Evolutionary conservation across 1,140 invertebrate genomes (phyloP).

Genomic region (Drosophila melanica): DNA sequence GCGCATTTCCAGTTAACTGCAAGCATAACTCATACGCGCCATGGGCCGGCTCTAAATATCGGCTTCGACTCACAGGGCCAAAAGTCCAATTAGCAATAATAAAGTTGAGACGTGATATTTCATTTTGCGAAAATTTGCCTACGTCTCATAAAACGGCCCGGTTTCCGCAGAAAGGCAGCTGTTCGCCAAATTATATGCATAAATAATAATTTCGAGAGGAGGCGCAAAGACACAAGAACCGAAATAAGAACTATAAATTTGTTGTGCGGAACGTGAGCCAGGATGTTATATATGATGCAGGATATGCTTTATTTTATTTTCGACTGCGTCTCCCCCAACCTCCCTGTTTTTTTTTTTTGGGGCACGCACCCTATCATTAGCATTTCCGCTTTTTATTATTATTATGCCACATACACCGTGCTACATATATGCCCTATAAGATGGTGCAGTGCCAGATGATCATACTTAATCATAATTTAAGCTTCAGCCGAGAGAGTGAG

Average conservation of each 20-base stretch:
- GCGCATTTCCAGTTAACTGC: conserved; percentile 63
- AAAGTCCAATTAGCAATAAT: conserved; percentile 77
- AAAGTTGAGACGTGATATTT: conserved; percentile 83
- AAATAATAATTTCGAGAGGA: conserved; percentile 74
- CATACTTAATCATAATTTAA: conserved; percentile 83
- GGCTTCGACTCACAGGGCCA: neutral
- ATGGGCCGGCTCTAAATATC: conserved; percentile 54
- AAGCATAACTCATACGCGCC: conserved; percentile 77
- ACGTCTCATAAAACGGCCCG: conserved; percentile 52
- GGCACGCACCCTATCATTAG: conserved; percentile 78
- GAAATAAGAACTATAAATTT: conserved; percentile 74
- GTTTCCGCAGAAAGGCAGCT: conserved; percentile 71
- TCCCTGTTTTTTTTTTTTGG: conserved; percentile 7
- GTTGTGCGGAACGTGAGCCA: conserved; percentile 57
- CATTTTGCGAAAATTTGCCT: conserved; percentile 79
- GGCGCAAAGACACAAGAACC: conserved; percentile 27
- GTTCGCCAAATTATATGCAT: conserved; percentile 77
- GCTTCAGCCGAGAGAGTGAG: conserved; percentile 35
- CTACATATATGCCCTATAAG: conserved; percentile 16
- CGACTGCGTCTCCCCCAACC: no score
- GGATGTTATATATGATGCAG: conserved; percentile 30
- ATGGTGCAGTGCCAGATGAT: conserved; percentile 64
- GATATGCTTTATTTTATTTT: conserved; percentile 47
- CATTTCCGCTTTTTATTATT: conserved; percentile 84
- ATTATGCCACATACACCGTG: conserved; percentile 56